A percentile compares a stretch with the other conserved stretches of the same genome.
phyloP scores from a whole-genome alignment of 2,797 vertebrate genomes.

The Geotrypetes seraphini region DNA sequence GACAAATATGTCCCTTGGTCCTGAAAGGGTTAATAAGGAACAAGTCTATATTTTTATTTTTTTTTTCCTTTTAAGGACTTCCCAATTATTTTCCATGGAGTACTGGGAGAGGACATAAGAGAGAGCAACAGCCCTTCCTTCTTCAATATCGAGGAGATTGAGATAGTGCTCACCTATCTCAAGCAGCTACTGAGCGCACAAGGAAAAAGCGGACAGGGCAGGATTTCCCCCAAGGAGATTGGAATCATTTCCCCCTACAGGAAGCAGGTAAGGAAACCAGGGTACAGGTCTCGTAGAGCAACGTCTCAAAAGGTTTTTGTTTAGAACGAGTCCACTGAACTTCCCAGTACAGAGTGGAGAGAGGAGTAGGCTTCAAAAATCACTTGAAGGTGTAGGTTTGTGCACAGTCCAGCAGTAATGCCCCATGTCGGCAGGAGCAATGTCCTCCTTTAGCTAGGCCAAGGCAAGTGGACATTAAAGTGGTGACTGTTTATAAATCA shows the following conservation, averaged over 20 bases:
- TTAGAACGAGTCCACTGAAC: no score
- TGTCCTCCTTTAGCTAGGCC: no score
- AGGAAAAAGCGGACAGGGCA: slow-evolving; percentile 53
- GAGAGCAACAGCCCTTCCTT: slow-evolving; percentile 83
- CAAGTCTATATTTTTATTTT: no score
- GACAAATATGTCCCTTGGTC: no score
- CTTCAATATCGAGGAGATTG: slow-evolving; percentile 79
- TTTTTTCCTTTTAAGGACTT: slow-evolving; percentile 57
- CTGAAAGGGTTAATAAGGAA: no score
- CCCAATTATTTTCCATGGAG: slow-evolving; percentile 83
- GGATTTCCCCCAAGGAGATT: slow-evolving; percentile 59
- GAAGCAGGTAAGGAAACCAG: slow-evolving; percentile 70
- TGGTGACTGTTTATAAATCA: no score
- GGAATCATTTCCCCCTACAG: slow-evolving; percentile 91
- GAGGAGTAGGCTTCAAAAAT: no score
- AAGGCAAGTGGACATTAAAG: no score
- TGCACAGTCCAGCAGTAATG: not conserved
- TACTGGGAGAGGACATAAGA: slow-evolving; percentile 62
- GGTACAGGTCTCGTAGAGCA: no score
- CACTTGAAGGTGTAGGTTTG: not conserved
- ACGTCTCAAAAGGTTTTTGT: no score
- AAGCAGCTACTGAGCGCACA: slow-evolving; percentile 55
- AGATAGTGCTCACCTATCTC: slow-evolving; percentile 67
- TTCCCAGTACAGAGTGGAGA: no score
- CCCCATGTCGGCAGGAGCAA: no score